Base-by-base conservation (phyloP, 2,797 vertebrate species). In the Bradypodion pumilum region DNA sequence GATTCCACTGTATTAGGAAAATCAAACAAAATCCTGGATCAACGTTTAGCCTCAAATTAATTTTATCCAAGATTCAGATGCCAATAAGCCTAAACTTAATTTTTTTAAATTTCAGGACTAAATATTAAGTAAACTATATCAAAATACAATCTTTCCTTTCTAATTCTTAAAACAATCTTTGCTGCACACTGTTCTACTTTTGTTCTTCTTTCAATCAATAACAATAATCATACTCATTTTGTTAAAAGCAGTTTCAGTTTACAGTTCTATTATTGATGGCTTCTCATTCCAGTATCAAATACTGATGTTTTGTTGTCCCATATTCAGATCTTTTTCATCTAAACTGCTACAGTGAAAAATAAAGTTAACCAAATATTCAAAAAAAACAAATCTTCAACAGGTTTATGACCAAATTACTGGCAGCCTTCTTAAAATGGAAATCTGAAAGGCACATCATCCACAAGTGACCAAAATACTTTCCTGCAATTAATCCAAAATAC, bases 1-100 rank as follows among this genome's bases (percentile, higher is more conserved):
- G n/a, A n/a, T n/a, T n/a, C n/a, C n/a, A n/a, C n/a, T n/a, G n/a
- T n/a, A 89, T 60, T 78, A 88, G 86, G 89, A 92, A 88, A 90
- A 92, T 73, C 83, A 91, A 92, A 92, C 80, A 46, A 92, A 91
- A 89, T 85, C 88, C 80, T 73, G 82, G 72, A 76, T 88, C 85
- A 90, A 25, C 19, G 85, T 70, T 81, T 85, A 86, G 88, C 74
- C 44, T 70, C 62, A 66, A 29, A 62, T 68, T 46, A 65, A 79
- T 60, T 78, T 46, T 63, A 88, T 74, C 68, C 81, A 12, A 74
- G 12, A 80, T 56, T 49, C 83, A 62, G 80, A 32, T 13, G 1
- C 42, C 29, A 46, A 37, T 13, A 21, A 7, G 7, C 12, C 7
- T 35, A 10, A 70, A 81, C 60, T 16, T 63, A 80, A 44, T 49